phyloP scores from a whole-genome alignment of 2,888 invertebrate genomes.

The Drosophila formosana region DNA sequence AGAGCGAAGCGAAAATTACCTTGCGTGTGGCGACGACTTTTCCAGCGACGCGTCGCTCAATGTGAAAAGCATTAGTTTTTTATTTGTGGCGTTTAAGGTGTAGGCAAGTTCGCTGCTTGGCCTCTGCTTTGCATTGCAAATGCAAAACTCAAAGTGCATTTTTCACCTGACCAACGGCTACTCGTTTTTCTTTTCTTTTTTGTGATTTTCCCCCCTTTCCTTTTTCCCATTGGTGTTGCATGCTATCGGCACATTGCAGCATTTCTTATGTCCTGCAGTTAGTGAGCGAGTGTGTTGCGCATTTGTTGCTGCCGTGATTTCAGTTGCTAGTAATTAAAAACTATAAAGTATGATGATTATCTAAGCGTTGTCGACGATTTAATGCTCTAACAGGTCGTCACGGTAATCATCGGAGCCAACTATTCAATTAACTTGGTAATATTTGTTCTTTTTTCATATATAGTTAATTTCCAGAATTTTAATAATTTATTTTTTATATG shows the following conservation, averaged over 20 bases:
- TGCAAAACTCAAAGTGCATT: slow-evolving; percentile 49
- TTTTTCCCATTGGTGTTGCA: slow-evolving; percentile 40
- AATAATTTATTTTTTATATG: neutral
- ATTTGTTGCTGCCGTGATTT: slow-evolving; percentile 42
- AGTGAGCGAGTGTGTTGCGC: slow-evolving; percentile 49
- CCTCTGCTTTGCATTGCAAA: slow-evolving; percentile 57
- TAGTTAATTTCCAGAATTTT: neutral
- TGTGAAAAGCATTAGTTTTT: slow-evolving; percentile 75
- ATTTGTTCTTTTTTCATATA: neutral
- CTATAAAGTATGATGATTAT: slow-evolving; percentile 2
- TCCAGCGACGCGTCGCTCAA: slow-evolving; percentile 40
- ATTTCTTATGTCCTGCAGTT: slow-evolving; percentile 55
- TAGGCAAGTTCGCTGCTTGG: slow-evolving; percentile 25
- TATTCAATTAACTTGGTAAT: neutral
- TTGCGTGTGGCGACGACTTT: slow-evolving; percentile 48
- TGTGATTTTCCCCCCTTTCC: too few species aligned
- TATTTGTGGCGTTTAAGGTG: slow-evolving; percentile 71
- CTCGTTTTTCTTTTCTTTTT: slow-evolving; percentile 7
- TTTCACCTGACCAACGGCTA: slow-evolving; percentile 48
- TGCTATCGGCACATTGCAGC: slow-evolving; percentile 53
- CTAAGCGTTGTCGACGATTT: neutral
- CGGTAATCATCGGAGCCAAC: neutral
- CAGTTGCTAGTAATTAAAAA: slow-evolving; percentile 30
- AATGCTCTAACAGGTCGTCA: slow-evolving; percentile 1
- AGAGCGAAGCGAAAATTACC: slow-evolving; percentile 26